phyloP scores from a whole-genome alignment of 2,888 invertebrate genomes.

The Campoplex nolae region DNA sequence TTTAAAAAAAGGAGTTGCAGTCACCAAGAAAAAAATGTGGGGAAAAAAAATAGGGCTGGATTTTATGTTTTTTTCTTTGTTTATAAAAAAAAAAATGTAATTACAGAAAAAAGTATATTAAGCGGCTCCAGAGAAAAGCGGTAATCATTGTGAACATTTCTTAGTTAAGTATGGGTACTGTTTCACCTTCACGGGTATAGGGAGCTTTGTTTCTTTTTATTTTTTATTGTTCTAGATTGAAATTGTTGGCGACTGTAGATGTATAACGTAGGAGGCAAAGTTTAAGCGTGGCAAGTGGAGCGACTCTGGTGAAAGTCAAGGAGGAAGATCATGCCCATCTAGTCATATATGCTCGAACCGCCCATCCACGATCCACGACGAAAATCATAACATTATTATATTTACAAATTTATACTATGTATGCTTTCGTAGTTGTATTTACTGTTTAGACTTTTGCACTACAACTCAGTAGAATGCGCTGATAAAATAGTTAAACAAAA shows the following conservation, averaged over 20 bases:
- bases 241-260: constrained; percentile 6
- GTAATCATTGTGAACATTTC: constrained; percentile 66
- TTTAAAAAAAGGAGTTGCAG: background rate
- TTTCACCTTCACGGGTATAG: constrained; percentile 9
- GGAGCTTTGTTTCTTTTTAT: constrained; percentile 35
- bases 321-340: constrained; percentile 66
- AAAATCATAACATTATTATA: constrained; percentile 36
- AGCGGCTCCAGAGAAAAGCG: constrained; percentile 54
- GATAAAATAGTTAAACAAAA: too few species aligned
- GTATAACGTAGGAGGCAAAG: constrained; percentile 37
- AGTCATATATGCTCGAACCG: constrained; percentile 63
- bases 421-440: background rate
- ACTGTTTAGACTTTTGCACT: background rate
- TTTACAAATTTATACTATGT: background rate
- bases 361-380: constrained; percentile 63
- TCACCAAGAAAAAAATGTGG: background rate
- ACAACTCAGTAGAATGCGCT: too few species aligned
- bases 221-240: constrained; percentile 6
- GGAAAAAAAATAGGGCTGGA: background rate
- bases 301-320: constrained; percentile 78
- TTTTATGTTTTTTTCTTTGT: background rate
- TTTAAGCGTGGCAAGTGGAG: constrained; percentile 77
- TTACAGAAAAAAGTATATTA: background rate
- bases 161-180: constrained; percentile 56
- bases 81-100: background rate